Evolutionary conservation across 1,140 invertebrate genomes (phyloP), one percentile per base, ranked within the genome.

Genomic region (Drosophila tsacasi): DNA sequence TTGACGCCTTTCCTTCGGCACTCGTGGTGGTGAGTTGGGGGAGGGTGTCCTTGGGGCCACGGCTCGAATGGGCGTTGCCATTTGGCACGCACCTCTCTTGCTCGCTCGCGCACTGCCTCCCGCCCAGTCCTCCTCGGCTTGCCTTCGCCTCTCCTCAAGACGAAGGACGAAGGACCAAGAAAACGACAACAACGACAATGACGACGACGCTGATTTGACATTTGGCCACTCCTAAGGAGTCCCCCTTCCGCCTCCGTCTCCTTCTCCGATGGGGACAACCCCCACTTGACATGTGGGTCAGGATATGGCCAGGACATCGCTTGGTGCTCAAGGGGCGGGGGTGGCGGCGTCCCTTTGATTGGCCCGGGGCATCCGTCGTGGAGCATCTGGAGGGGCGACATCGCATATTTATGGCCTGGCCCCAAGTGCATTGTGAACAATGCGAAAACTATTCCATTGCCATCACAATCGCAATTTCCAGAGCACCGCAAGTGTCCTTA

Each of bases 251-350:
- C 2, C 49, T 30, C 39, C 5, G 8, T 6, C 46, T 35, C 23
- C 19, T 19, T 13, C 3, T 15, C 2, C 3, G 12, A 39, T 59
- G 37, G 35, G 46, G 35, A 35, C 39, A 55, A 57, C 59, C 40
- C 30, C 72, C 64, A 60, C 52, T 67, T 86, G 83, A 86, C 83
- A 83, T 87, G 69, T 86, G 83, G 83, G 83, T 85, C 83, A 82
- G 79, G 73, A 67, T 32, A 76, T 21, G 54, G 54, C 54, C 35
- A 39, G 54, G 32, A 55, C 52, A 21, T 57, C 21, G 35, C 30
- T 10, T 6, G 9, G 21, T 10, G 9, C 27, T n/a, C 19, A 23
- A 13, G 5, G 10, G 49, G 27, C 21, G 66, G 35, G 40, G 3
- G 2, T 19, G 46, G 17, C 30, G 46, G 46, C 55, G 30, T 21